These are phyloP conservation scores for Channa maculata DNA, from an alignment of 2,113 vertebrate genomes.

Conservation along the genomic window DNA sequence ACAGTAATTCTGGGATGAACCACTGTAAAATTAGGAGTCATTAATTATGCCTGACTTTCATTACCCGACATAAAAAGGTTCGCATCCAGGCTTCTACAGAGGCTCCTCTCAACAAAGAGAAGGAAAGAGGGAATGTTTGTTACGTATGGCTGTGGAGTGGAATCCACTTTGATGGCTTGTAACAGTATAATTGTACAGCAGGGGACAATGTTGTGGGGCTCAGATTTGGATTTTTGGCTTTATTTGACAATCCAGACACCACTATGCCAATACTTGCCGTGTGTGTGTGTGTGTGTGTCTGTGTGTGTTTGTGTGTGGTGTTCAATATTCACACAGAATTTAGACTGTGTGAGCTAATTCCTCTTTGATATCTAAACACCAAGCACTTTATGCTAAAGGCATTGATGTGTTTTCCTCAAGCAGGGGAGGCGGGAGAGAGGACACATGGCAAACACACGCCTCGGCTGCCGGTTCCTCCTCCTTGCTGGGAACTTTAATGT, in stretches of 20 bases:
- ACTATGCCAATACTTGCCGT: conserved; percentile 36
- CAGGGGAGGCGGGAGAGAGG: neutral
- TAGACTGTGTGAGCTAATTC: conserved; percentile 24
- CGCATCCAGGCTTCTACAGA: conserved; percentile 1
- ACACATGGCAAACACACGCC: conserved; percentile 12
- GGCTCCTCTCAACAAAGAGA: conserved; percentile 16
- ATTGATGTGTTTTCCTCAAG: conserved; percentile 18
- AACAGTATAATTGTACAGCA: conserved; percentile 24
- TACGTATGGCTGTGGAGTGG: conserved; percentile 18
- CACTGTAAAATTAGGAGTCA: conserved; percentile 35
- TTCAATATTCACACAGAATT: conserved; percentile 17
- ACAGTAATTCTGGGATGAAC: conserved; percentile 40
- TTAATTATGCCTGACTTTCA: conserved; percentile 64
- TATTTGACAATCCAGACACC: conserved; percentile 39
- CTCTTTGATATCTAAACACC: conserved; percentile 33
- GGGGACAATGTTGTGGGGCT: conserved; percentile 23
- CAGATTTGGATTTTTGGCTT: conserved; percentile 46
- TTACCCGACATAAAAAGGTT: conserved; percentile 47
- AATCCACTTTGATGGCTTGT: conserved; percentile 52
- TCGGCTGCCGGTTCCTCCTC: conserved; percentile 2
- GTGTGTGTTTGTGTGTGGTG: conserved; percentile 3
- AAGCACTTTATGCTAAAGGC: neutral
- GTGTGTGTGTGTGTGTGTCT: conserved; percentile 6
- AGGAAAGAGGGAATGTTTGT: conserved; percentile 19
- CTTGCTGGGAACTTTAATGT: conserved; percentile 25